Percentiles rank a stretch among this genome's conserved stretches.
Conservation (phyloP, 2,113 vertebrate species). For the Paedocypris sp. region DNA sequence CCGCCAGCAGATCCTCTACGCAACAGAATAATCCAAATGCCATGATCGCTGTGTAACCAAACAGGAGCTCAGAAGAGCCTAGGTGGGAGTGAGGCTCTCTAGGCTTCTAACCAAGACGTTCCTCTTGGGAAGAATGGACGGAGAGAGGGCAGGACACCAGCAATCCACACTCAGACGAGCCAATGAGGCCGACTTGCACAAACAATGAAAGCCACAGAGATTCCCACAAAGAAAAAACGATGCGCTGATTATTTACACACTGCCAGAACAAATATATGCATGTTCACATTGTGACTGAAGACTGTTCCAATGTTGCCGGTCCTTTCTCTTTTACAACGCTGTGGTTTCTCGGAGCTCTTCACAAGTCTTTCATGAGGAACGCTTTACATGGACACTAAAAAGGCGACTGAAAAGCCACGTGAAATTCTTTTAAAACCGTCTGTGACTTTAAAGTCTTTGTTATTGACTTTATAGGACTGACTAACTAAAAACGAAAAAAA, state of each 20-base stretch:
- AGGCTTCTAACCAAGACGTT: conserved; percentile 67
- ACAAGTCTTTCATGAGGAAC: conserved; percentile 3
- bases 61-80: conserved; percentile 47
- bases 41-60: conserved; percentile 62
- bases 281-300: conserved; percentile 10
- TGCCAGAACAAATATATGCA: not conserved
- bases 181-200: conserved; percentile 32
- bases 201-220: conserved; percentile 28
- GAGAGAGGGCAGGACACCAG: conserved; percentile 43
- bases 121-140: conserved; percentile 51
- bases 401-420: not conserved
- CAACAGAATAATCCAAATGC: conserved; percentile 74
- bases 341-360: conserved; percentile 31
- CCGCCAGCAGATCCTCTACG: conserved; percentile 77
- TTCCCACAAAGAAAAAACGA: no score
- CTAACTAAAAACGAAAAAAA: no score
- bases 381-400: not conserved
- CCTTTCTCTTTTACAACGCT: conserved; percentile 35
- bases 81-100: conserved; percentile 48
- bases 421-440: no score
- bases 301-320: conserved; percentile 26
- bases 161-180: conserved; percentile 38
- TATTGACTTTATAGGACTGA: no score
- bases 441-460: no score
- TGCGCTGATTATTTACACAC: conserved; percentile 8